A percentile compares a stretch with the other conserved stretches of the same genome.
Conservation (phyloP, 1,140 invertebrate species). For the Meloidogyne exigua region DNA sequence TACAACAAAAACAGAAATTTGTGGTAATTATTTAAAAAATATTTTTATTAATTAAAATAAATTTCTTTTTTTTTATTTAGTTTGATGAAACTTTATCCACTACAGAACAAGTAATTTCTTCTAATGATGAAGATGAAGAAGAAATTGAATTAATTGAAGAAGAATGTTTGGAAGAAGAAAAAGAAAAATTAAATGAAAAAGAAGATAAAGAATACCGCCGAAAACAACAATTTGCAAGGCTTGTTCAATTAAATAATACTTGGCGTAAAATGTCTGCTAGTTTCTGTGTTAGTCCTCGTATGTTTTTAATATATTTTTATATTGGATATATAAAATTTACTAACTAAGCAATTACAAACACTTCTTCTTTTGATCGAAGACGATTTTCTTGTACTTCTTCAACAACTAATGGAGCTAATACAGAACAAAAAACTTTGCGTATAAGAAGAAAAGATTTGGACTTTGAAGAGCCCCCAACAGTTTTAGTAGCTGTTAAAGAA, state of each 20-base stretch:
- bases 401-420: neutral
- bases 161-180: slow-evolving; percentile 28
- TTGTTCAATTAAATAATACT: slow-evolving; percentile 15
- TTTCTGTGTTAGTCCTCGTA: neutral
- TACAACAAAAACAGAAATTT: neutral
- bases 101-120: slow-evolving; percentile 2
- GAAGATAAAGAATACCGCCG: slow-evolving; percentile 10
- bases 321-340: neutral
- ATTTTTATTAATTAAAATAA: neutral
- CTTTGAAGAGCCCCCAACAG: slow-evolving; percentile 36
- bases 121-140: slow-evolving; percentile 7
- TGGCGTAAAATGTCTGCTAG: slow-evolving; percentile 22
- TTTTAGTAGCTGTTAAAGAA: slow-evolving; percentile 47
- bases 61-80: neutral
- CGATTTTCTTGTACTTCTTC: slow-evolving; percentile 2
- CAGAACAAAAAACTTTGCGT: neutral
- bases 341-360: neutral
- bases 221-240: slow-evolving; percentile 8
- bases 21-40: neutral
- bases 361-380: neutral
- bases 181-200: slow-evolving; percentile 44
- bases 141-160: slow-evolving; percentile 44
- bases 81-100: slow-evolving; percentile 1
- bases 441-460: slow-evolving; percentile 45
- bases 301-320: neutral